A percentile compares a stretch with the other conserved stretches of the same genome.
phyloP scores from a whole-genome alignment of 2,888 invertebrate genomes.

The Zele albiditarsus region DNA sequence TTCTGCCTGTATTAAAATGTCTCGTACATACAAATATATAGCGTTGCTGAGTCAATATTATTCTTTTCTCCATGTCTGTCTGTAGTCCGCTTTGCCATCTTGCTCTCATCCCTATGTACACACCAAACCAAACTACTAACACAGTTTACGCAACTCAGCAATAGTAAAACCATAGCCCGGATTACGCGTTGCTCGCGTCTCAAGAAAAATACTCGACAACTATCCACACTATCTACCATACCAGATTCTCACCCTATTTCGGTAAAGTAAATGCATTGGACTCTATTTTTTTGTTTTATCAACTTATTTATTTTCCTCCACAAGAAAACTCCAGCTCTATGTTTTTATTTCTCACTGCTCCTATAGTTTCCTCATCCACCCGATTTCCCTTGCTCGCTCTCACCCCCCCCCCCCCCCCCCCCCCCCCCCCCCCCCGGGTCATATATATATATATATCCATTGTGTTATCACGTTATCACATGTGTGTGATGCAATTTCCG shows the following conservation, averaged over 20 bases:
- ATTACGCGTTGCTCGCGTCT: slow-evolving; percentile 58
- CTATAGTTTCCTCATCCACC: not conserved
- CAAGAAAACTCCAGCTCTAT: not conserved
- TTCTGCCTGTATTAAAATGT: not conserved
- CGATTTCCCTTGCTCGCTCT: not conserved
- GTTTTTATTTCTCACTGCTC: not conserved
- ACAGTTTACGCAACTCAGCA: slow-evolving; percentile 47
- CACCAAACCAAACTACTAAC: slow-evolving; percentile 51
- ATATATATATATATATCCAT: not conserved
- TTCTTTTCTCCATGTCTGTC: slow-evolving; percentile 56
- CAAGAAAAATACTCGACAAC: slow-evolving; percentile 56
- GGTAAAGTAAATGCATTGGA: slow-evolving; percentile 20
- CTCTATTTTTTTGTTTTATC: slow-evolving; percentile 14
- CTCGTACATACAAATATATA: not conserved
- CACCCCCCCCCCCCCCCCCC: not conserved
- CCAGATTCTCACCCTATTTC: slow-evolving; percentile 9
- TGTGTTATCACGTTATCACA: slow-evolving; percentile 1
- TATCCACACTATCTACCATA: slow-evolving; percentile 40
- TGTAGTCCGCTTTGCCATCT: slow-evolving; percentile 39
- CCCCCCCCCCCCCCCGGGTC: not conserved
- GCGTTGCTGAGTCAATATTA: slow-evolving; percentile 62
- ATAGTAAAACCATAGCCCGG: slow-evolving; percentile 62
- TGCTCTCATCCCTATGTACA: slow-evolving; percentile 41
- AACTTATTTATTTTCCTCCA: not conserved
- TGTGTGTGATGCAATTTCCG: slow-evolving; percentile 19